A percentile compares a stretch with the other conserved stretches of the same genome.
Evolutionary conservation across 2,888 invertebrate genomes (phyloP).

Genomic region (Sphaerophoria rueppellii): DNA sequence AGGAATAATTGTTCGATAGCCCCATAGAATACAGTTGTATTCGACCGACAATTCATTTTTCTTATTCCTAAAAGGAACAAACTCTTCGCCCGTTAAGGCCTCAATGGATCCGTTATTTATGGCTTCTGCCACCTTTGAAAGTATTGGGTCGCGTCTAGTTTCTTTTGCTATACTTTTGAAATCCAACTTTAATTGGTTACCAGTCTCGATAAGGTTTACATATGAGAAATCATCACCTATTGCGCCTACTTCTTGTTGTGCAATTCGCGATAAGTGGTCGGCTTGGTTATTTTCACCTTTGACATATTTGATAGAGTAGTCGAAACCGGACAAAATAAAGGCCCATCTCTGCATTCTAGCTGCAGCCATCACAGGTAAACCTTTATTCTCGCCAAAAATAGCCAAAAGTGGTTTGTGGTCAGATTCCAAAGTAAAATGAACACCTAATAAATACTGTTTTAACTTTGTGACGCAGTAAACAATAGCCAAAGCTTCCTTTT

Average conservation of each 20-base stretch:
- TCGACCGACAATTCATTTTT: constrained; percentile 24
- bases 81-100: not conserved
- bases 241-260: not conserved
- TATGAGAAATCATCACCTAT: no score
- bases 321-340: constrained; percentile 20
- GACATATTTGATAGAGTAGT: constrained; percentile 35
- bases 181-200: constrained; percentile 17
- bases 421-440: constrained; percentile 1
- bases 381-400: constrained; percentile 42
- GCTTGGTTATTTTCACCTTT: constrained; percentile 39
- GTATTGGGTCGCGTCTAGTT: constrained; percentile 1
- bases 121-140: not conserved
- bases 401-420: constrained; percentile 36
- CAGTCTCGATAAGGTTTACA: no score
- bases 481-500: no score
- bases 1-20: no score
- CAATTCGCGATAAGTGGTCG: constrained; percentile 37
- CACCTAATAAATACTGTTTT: constrained; percentile 24
- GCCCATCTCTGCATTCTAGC: constrained; percentile 33
- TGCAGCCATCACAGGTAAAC: constrained; percentile 32
- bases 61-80: not conserved
- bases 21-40: no score
- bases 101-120: not conserved
- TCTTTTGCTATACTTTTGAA: constrained; percentile 31
- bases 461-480: no score